A percentile compares a stretch with the other conserved stretches of the same genome.
Evolutionary conservation across 1,140 invertebrate species (phyloP).

Genomic region (Drosophila ohnishii): DNA sequence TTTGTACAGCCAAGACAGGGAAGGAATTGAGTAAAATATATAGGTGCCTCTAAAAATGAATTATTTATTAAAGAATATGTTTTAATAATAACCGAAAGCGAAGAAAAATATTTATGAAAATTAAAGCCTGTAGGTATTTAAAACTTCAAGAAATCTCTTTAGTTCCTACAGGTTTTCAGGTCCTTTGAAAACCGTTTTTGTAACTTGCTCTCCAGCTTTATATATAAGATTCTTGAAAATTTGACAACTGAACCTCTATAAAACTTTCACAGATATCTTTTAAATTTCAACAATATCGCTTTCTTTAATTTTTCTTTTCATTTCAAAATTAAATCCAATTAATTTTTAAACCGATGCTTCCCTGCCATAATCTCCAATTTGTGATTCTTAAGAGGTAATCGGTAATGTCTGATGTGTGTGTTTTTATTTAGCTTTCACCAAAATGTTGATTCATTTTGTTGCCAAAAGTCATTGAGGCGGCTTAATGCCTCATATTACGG

Average conservation of each 20-base stretch:
- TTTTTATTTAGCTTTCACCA: conserved; percentile 43
- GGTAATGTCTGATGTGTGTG: neutral
- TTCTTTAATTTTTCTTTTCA: neutral
- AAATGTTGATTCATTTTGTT: conserved; percentile 73
- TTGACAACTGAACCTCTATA: neutral
- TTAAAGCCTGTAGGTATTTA: too few relatives aligned
- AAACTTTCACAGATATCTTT: neutral
- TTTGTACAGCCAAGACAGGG: neutral
- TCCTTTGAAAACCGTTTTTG: neutral
- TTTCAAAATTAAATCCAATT: neutral
- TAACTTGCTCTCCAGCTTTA: neutral
- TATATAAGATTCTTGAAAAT: too few relatives aligned
- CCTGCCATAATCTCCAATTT: conserved; percentile 22
- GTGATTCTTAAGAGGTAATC: conserved; percentile 11
- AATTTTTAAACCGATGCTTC: conserved; percentile 1
- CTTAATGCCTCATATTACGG: conserved; percentile 63
- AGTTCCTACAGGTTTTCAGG: neutral
- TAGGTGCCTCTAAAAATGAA: neutral
- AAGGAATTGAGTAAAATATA: too few relatives aligned
- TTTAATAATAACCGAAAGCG: neutral
- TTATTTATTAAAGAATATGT: neutral
- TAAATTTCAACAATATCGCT: neutral
- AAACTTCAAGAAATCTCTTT: neutral
- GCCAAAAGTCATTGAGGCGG: conserved; percentile 71
- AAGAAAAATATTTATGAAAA: neutral